Percentiles rank a stretch among this genome's conserved stretches.
Evolutionary conservation across 2,113 vertebrate genomes (phyloP).

Genomic region (Chaetorhynchus papuensis): DNA sequence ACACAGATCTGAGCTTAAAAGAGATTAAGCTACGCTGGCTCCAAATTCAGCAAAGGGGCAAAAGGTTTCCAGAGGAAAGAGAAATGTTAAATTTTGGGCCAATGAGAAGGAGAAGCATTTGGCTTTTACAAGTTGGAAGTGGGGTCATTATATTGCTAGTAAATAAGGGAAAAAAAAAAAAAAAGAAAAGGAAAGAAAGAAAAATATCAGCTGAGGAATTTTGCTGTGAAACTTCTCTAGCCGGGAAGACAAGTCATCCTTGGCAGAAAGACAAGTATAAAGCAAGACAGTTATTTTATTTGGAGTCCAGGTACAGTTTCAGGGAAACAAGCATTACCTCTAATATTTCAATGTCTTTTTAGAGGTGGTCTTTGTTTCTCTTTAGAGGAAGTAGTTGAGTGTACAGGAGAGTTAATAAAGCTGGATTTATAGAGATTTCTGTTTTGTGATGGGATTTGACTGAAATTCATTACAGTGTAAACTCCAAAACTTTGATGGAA

Average conservation of each 20-base stretch:
- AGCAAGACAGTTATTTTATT: background rate
- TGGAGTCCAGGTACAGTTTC: background rate
- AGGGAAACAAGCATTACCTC: background rate
- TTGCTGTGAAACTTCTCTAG: background rate
- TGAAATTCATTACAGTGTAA: background rate
- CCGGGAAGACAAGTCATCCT: background rate
- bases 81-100: background rate
- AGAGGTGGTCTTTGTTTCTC: background rate
- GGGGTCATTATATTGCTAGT: background rate
- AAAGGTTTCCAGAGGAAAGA: background rate
- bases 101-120: background rate
- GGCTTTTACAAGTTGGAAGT: background rate
- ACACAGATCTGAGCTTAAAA: background rate
- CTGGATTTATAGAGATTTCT: background rate
- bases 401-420: background rate
- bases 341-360: background rate
- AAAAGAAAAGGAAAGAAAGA: fast-evolving
- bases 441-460: background rate
- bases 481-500: background rate
- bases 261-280: background rate
- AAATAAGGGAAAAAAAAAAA: fast-evolving
- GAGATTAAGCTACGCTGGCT: background rate
- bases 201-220: background rate
- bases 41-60: background rate
- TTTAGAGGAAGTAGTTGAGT: background rate